Conservation (phyloP, 1,140 invertebrate genomes). For the Drosophila rufa region DNA sequence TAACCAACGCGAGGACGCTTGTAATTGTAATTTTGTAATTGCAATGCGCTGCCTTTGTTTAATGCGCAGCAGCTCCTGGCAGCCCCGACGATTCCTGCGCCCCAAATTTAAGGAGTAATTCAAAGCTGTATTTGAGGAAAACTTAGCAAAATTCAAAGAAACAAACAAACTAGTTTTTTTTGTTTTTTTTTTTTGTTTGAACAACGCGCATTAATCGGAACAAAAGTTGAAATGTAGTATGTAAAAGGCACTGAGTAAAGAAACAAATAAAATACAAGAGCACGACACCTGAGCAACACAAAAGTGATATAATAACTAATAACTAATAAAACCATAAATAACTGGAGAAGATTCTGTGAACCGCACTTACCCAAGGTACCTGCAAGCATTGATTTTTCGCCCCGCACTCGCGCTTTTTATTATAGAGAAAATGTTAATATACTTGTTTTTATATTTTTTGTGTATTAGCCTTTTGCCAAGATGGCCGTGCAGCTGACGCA, state of each 20-base stretch:
- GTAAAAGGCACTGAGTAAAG: conserved; percentile 19
- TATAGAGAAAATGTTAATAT: conserved; percentile 31
- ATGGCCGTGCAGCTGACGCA: conserved; percentile 77
- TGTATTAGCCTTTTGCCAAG: conserved; percentile 50
- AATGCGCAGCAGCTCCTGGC: conserved; percentile 15
- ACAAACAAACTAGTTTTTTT: conserved; percentile 21
- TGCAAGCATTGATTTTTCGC: conserved; percentile 42
- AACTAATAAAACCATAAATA: conserved; percentile 3
- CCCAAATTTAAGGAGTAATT: neutral
- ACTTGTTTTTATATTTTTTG: conserved; percentile 3
- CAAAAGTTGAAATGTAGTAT: conserved; percentile 11
- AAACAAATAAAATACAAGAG: conserved; percentile 18
- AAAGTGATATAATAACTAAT: conserved; percentile 49
- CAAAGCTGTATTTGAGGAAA: conserved; percentile 13
- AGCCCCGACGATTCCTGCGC: neutral
- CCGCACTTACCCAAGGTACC: conserved; percentile 33
- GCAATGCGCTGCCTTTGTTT: conserved; percentile 16
- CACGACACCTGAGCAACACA: conserved; percentile 42
- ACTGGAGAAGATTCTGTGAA: neutral
- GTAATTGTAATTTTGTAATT: conserved; percentile 35
- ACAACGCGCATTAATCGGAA: conserved; percentile 27
- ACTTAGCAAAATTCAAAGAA: conserved; percentile 14
- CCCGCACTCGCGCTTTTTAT: conserved; percentile 14
- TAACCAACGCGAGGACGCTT: conserved; percentile 55
- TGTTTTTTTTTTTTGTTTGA: conserved; percentile 2